Base-by-base conservation (phyloP, 2,888 invertebrate genomes). In the Andrena bicolor region DNA sequence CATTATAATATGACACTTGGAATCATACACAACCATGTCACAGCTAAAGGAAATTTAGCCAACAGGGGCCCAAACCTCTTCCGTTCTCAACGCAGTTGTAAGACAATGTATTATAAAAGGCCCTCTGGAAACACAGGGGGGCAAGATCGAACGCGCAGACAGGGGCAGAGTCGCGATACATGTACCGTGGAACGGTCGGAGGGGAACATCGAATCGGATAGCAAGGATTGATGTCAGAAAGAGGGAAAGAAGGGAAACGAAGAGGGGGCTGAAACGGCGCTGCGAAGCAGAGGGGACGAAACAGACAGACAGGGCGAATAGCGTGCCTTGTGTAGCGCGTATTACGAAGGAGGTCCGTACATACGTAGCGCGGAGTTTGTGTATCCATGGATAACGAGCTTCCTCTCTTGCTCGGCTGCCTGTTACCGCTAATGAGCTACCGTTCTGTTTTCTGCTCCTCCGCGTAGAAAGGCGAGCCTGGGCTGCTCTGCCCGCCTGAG, bases 391-490 rank as follows among this genome's bases (percentile, higher is more conserved):
- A 91, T 92, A 92, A 92, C 92, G 91, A 92, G 92, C 91, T 91
- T 92, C 91, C 91, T 91, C 90, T 90, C 89, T 90, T 90, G 88
- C 91, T 90, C 88, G 88, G 91, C 89, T 91, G 90, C 90, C 91
- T 91, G 91, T 91, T 92, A 92, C 90, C 90, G 88, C 92, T 92
- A 92, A 92, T 92, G 92, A 92, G 92, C 92, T 91, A 81, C 91
- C 90, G 90, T 91, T 91, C 90, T 91, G 91, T 92, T 92, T 91
- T 91, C 89, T 89, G 89, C 86, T 88, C 71, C 76, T 76, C 74
- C 28, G 73, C 71, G 69, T 72, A 83, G 86, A 88, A 88, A 86
- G 83, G 79, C 69, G 76, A 73, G 64, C 74, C 72, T 71, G 56
- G 49, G 69, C 58, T 69, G 69, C 69, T 35, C 66, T 32, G 63